phyloP scores from a whole-genome alignment of 2,888 invertebrate species.

The Eupithecia inturbata region DNA sequence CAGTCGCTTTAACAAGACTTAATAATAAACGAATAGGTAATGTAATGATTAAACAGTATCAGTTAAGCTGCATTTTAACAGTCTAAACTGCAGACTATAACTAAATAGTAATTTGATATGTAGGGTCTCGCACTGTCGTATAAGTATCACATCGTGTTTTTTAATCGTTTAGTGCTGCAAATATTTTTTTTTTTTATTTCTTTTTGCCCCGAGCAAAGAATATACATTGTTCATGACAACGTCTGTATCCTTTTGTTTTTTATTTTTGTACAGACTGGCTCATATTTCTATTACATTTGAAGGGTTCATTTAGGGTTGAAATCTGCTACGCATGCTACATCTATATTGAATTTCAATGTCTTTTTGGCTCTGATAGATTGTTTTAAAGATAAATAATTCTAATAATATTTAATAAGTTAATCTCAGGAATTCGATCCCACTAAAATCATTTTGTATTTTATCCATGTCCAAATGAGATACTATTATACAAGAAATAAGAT shows the following conservation, averaged over 20 bases:
- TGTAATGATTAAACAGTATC: conserved; percentile 2
- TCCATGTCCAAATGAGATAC: too few species aligned
- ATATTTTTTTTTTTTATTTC: conserved; percentile 21
- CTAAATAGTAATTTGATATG: too few species aligned
- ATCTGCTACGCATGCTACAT: neutral
- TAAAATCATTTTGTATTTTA: too few species aligned
- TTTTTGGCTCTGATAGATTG: neutral
- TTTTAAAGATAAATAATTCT: neutral
- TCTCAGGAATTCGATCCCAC: too few species aligned
- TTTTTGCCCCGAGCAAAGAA: conserved; percentile 9
- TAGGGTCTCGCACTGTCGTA: neutral
- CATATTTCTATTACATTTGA: neutral
- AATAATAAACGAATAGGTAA: conserved; percentile 20
- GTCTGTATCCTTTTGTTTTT: conserved; percentile 2
- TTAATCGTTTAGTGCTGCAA: neutral
- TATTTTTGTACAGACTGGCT: conserved; percentile 3
- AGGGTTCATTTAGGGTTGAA: neutral
- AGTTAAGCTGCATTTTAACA: neutral
- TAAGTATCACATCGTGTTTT: neutral
- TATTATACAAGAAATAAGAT: too few species aligned
- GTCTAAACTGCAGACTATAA: too few species aligned
- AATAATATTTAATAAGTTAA: too few species aligned
- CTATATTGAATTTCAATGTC: neutral
- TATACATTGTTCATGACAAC: conserved; percentile 17
- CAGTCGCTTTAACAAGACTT: conserved; percentile 23